Evolutionary conservation across 2,797 vertebrate genomes (phyloP), one percentile per base, ranked within the genome.

Genomic region (Rhincodon typus): DNA sequence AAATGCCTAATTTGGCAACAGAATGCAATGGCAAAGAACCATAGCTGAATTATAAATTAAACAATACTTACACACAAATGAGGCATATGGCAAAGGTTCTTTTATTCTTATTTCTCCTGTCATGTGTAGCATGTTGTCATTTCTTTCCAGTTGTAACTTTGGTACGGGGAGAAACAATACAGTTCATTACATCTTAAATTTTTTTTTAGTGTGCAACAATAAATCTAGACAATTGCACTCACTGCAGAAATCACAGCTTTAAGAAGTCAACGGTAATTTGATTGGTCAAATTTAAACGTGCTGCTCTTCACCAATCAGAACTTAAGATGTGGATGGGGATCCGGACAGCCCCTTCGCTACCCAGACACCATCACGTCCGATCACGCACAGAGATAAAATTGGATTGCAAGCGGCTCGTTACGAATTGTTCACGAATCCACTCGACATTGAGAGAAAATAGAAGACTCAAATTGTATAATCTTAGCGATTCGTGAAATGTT

Each of bases 281-380:
- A 96, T 96, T 96, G 96, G 96, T 96, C 96, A 95, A 86, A 96
- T 96, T 97, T 97, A 96, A 97, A 96, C 96, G 97, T 70, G 96
- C 96, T 96, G 95, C 97, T 97, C 13, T 74, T 97, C 96, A 96
- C 97, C 96, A 96, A 96, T 96, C 96, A 66, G 96, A 95, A 95
- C 96, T 95, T 91, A 70, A 95, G 84, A 96, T 94, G 94, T 67
- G n/a, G 91, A 34, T 42, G 17, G 95, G 95, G 96, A 95, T 95
- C 96, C 90, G 90, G 62, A 67, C 90, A 38, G 90, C 90, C 90
- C 38, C 95, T 42, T 93, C 13, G 46, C 93, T 69, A 70, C 93
- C n/a, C 93, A 46, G 12, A 38, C 38, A 50, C 93, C n/a, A 72
- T 46, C 69, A 46, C 67, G 42, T 70, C 46, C 23, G 23, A 69